Evolutionary conservation across 2,888 invertebrate genomes (phyloP).

Genomic region (Hanleya hanleyi): DNA sequence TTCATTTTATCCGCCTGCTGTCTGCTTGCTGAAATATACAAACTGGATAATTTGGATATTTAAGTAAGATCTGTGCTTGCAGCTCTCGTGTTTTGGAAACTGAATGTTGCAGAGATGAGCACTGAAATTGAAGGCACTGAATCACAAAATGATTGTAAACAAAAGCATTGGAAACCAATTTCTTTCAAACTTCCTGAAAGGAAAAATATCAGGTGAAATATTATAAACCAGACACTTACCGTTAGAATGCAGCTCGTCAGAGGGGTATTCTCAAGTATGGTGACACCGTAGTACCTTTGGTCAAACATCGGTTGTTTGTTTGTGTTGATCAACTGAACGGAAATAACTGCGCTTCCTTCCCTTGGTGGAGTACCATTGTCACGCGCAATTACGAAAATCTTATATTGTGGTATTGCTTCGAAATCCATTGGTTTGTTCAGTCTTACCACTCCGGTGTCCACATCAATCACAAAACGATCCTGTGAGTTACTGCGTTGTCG

Average conservation of each 20-base stretch:
- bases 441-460: conserved; percentile 86
- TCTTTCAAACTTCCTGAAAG: too few relatives aligned
- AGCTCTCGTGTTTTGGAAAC: too few relatives aligned
- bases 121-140: too few relatives aligned
- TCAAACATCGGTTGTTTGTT: conserved; percentile 89
- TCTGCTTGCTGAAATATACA: too few relatives aligned
- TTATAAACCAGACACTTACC: too few relatives aligned
- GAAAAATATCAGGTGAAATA: too few relatives aligned
- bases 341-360: conserved; percentile 76
- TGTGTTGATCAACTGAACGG: conserved; percentile 61
- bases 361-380: conserved; percentile 94
- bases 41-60: too few relatives aligned
- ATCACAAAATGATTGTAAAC: too few relatives aligned
- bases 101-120: too few relatives aligned
- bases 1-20: too few relatives aligned
- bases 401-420: conserved; percentile 88
- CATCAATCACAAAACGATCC: conserved; percentile 91
- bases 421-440: conserved; percentile 87
- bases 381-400: conserved; percentile 93
- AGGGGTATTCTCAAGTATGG: conserved; percentile 90
- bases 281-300: conserved; percentile 94
- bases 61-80: too few relatives aligned
- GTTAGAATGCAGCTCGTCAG: conserved; percentile 94
- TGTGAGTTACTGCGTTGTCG: conserved; percentile 91
- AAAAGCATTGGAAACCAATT: too few relatives aligned